Conservation (phyloP, 1,140 invertebrate genomes). For the Cyclargus thomasi region DNA sequence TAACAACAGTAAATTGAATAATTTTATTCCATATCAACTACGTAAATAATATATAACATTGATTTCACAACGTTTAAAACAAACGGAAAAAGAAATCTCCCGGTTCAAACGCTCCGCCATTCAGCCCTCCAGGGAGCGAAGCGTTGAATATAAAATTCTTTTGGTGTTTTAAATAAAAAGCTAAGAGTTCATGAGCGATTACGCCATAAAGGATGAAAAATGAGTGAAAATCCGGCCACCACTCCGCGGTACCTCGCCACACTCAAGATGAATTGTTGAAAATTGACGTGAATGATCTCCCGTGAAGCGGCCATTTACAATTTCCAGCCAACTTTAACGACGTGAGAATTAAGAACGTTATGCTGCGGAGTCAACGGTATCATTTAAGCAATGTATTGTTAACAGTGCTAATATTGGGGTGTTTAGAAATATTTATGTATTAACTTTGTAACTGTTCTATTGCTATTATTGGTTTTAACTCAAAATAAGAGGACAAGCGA, state of each 20-base stretch:
- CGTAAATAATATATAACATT: neutral
- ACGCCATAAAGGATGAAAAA: conserved; percentile 63
- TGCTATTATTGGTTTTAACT: no score
- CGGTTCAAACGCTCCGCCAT: neutral
- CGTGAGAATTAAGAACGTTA: neutral
- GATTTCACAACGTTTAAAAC: conserved; percentile 1
- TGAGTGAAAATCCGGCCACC: conserved; percentile 54
- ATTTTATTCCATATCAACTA: no score
- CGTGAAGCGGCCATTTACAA: conserved; percentile 7
- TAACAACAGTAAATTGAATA: no score
- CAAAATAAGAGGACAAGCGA: no score
- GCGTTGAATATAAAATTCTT: conserved; percentile 58
- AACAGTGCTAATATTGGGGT: neutral
- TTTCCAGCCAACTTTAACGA: conserved; percentile 9
- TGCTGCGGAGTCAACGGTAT: neutral
- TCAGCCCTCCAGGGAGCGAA: conserved; percentile 34
- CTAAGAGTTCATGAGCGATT: conserved; percentile 63
- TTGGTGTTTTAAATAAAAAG: conserved; percentile 59
- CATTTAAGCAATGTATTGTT: neutral
- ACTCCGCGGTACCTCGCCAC: conserved; percentile 37
- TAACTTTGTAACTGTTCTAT: no score
- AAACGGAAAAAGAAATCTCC: neutral
- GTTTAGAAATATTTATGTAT: no score
- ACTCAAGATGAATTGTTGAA: conserved; percentile 62
- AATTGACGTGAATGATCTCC: conserved; percentile 46